These are phyloP conservation scores for Tenrec ecaudatus DNA, from an alignment of 2,113 vertebrate species.

Conservation along the genomic window DNA sequence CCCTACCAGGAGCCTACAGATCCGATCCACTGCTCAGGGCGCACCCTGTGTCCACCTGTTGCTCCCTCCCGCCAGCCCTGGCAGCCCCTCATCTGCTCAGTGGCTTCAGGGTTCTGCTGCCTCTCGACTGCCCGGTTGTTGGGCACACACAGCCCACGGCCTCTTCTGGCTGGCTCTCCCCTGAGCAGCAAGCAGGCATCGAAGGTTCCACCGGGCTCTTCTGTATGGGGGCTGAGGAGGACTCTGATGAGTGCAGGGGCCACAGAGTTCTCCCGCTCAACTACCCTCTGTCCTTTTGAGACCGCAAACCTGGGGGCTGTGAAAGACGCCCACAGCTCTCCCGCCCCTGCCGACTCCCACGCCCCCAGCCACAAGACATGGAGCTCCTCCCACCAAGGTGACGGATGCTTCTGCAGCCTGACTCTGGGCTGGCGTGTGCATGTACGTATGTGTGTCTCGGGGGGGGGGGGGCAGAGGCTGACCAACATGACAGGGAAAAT, in stretches of 20 bases:
- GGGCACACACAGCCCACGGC: neutral
- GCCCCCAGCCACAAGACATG: accelerated
- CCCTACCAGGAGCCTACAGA: neutral
- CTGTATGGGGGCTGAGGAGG: no score
- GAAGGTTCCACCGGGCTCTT: no score
- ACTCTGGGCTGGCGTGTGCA: neutral
- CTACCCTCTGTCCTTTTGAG: neutral
- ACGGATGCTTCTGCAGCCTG: accelerated
- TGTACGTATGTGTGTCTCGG: no score
- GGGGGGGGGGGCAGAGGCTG: neutral
- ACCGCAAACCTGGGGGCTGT: accelerated
- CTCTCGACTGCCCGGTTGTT: neutral
- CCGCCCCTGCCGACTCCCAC: accelerated
- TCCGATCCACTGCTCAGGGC: no score
- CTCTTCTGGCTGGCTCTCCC: neutral
- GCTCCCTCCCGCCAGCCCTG: no score
- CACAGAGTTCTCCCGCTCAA: neutral
- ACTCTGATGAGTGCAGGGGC: no score
- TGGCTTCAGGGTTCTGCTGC: neutral
- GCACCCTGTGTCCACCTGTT: no score
- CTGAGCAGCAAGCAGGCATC: no score
- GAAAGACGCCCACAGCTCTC: no score
- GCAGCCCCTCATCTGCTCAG: no score
- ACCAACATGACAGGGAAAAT: neutral
- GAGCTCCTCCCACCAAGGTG: accelerated